A percentile compares a stretch with the other conserved stretches of the same genome.
Evolutionary conservation across 2,797 vertebrate genomes (phyloP).

Genomic region (Sebastes itinus): DNA sequence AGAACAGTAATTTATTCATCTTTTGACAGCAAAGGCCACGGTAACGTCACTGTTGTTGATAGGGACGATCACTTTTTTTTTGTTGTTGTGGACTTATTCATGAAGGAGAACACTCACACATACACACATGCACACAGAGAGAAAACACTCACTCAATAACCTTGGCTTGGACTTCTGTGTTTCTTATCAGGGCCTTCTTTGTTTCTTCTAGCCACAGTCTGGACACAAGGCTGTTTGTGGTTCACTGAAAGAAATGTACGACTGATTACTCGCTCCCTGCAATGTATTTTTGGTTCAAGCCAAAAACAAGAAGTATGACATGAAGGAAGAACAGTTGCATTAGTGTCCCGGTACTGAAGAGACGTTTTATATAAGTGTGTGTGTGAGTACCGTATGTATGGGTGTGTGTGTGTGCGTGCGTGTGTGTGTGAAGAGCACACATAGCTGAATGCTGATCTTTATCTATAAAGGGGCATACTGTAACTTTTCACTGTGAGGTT

Average conservation of each 20-base stretch:
- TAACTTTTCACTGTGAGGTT: slow-evolving; percentile 86
- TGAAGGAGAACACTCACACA: slow-evolving; percentile 50
- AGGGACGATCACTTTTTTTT: slow-evolving; percentile 38
- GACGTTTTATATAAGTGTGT: slow-evolving; percentile 63
- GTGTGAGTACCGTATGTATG: slow-evolving; percentile 23
- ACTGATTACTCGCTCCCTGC: slow-evolving; percentile 51
- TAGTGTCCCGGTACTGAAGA: slow-evolving; percentile 60
- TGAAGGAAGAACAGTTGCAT: slow-evolving; percentile 61
- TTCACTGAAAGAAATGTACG: slow-evolving; percentile 54
- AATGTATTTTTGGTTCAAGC: slow-evolving; percentile 62
- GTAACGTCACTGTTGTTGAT: slow-evolving; percentile 59
- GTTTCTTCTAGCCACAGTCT: slow-evolving; percentile 48
- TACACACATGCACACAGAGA: not conserved
- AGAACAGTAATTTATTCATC: slow-evolving; percentile 63
- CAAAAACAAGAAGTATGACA: slow-evolving; percentile 56
- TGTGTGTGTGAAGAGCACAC: slow-evolving; percentile 48
- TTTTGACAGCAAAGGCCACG: slow-evolving; percentile 69
- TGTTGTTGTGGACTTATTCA: slow-evolving; percentile 47
- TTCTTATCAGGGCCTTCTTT: slow-evolving; percentile 67
- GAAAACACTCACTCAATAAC: slow-evolving; percentile 44
- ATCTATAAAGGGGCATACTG: slow-evolving; percentile 75
- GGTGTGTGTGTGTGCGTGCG: slow-evolving; percentile 31
- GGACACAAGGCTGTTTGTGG: slow-evolving; percentile 42
- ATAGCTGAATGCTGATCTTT: slow-evolving; percentile 72
- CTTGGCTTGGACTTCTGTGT: slow-evolving; percentile 60